Base-by-base conservation (phyloP, 2,888 invertebrate species). In the Malthinus seriepunctatus region DNA sequence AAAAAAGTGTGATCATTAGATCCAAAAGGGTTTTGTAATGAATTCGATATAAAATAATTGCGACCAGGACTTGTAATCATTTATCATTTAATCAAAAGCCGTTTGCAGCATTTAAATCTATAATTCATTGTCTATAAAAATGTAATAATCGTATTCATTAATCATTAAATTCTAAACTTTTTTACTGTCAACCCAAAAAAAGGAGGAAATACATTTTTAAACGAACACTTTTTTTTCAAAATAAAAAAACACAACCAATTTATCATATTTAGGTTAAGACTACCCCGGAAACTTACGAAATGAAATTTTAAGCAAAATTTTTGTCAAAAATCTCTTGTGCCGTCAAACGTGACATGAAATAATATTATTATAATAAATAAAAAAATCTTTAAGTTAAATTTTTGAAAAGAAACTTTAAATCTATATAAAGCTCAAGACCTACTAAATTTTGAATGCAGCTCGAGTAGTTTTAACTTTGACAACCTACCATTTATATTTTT, bases 71-170 rank as follows among this genome's bases (percentile, higher is more conserved):
- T 47, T 37, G 31, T 9, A 35, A 56, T 60, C 56, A 60, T 60
- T 60, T 56, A 60, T 60, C 56, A 60, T 60, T 60, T 52, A 52
- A 60, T 60, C 60, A 60, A 60, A 60, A 60, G 56, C 53, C 49
- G 51, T 60, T 56, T 60, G 56, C 45, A 54, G 56, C 57, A 58
- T 63, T 60, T 57, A 60, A 63, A 57, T 57, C 57, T 56, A 57
- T 57, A 63, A 63, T 60, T 63, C 56, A 63, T 63, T 63, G 56
- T 63, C 63, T 51, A 60, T 60, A 57, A 63, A 63, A 60, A 50
- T 54, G 57, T 52, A 53, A 63, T 63, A 54, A 63, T 57, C 48
- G 51, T 47, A 39, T 52, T 56, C 59, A 56, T 63, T 60, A 56
- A 60, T 56, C 63, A 60, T 60, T 46, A 55, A 60, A 55, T 55